Conservation (phyloP, 2,888 invertebrate species). For the Hartigia nigra region DNA sequence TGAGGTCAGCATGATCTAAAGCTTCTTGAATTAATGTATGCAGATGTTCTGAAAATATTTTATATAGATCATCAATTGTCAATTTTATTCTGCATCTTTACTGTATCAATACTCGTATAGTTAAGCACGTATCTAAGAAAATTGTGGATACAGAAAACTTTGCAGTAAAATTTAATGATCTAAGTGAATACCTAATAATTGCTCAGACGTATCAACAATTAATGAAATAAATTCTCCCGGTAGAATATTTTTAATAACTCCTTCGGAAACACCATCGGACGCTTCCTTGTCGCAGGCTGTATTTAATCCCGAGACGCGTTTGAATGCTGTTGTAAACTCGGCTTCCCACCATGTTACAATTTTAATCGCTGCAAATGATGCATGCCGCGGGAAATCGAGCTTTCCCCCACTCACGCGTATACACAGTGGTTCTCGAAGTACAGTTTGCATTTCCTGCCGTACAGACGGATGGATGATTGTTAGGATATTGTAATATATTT, state of each 20-base stretch:
- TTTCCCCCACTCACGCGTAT: slow-evolving; percentile 83
- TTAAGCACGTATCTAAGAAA: background rate
- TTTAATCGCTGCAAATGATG: slow-evolving; percentile 86
- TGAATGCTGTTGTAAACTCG: slow-evolving; percentile 81
- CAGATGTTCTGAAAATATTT: slow-evolving; percentile 73
- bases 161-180: background rate
- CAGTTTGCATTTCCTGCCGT: slow-evolving; percentile 73
- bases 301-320: slow-evolving; percentile 72
- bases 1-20: slow-evolving; percentile 84
- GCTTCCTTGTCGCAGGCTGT: slow-evolving; percentile 57
- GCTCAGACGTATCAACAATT: slow-evolving; percentile 78
- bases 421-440: slow-evolving; percentile 83
- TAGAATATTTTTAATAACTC: slow-evolving; percentile 80
- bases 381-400: slow-evolving; percentile 84
- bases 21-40: slow-evolving; percentile 86
- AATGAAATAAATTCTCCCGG: slow-evolving; percentile 81
- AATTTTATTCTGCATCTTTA: background rate
- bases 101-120: background rate
- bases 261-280: slow-evolving; percentile 64
- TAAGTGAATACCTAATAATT: slow-evolving; percentile 71
- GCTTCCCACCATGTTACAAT: slow-evolving; percentile 89
- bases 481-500: slow-evolving; percentile 11
- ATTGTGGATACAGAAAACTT: background rate
- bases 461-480: background rate
- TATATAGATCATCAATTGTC: background rate